Conservation (phyloP, 2,113 vertebrate genomes). For the Antechinus flavipes region DNA sequence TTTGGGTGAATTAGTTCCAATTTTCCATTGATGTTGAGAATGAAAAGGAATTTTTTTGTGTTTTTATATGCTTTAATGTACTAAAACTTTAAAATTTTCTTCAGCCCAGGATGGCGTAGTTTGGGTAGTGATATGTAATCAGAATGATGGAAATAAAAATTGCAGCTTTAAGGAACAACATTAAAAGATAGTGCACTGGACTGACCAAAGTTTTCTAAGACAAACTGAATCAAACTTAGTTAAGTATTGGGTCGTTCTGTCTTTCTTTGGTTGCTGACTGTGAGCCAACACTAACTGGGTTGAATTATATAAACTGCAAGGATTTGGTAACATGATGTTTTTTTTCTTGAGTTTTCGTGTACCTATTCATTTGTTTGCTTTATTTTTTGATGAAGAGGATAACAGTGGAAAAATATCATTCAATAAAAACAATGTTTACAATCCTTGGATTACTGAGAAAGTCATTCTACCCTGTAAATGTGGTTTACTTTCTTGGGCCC, state of each 20-base stretch:
- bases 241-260: background rate
- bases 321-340: background rate
- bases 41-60: background rate
- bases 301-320: background rate
- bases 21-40: background rate
- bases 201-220: background rate
- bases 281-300: background rate
- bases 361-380: background rate
- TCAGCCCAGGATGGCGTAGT: background rate
- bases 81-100: background rate
- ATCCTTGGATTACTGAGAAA: background rate
- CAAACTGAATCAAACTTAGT: background rate
- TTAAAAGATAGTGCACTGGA: background rate
- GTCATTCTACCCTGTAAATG: background rate
- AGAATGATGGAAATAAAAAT: background rate
- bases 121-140: background rate
- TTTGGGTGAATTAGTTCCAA: background rate
- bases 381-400: background rate
- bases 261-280: background rate
- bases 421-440: background rate
- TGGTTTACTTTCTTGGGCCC: background rate
- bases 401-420: background rate
- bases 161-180: background rate
- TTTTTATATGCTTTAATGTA: background rate
- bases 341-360: background rate